Percentiles rank a stretch among this genome's conserved stretches.
Evolutionary conservation across 1,140 invertebrate genomes (phyloP).

Genomic region (Drosophila sucinea): DNA sequence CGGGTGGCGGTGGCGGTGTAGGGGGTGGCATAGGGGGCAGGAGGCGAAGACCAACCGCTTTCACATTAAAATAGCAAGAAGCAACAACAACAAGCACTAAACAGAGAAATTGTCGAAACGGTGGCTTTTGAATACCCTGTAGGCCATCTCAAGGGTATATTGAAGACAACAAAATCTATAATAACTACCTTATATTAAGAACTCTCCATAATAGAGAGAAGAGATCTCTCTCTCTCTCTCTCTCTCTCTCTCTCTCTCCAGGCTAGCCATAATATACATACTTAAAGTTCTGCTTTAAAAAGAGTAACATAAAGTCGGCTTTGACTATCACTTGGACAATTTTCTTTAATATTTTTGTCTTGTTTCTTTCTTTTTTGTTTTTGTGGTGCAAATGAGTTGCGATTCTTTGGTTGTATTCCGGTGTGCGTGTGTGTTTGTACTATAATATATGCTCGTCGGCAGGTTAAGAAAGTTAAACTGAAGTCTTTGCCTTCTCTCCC

Average conservation of each 20-base stretch:
- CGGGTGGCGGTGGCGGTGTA: background rate
- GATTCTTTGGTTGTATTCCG: conserved; percentile 61
- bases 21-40: conserved; percentile 46
- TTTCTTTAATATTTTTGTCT: conserved; percentile 64
- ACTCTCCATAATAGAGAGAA: too few relatives aligned
- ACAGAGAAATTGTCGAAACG: background rate
- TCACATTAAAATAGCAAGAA: conserved; percentile 81
- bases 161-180: background rate
- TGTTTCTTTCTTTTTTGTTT: conserved; percentile 17
- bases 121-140: conserved; percentile 4
- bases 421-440: conserved; percentile 44
- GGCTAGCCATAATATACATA: too few relatives aligned
- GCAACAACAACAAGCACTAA: conserved; percentile 59
- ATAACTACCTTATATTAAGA: too few relatives aligned
- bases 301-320: background rate
- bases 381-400: conserved; percentile 75
- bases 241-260: too few relatives aligned
- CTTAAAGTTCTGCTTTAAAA: background rate
- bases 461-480: conserved; percentile 78
- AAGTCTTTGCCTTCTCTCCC: conserved; percentile 34
- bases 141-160: background rate
- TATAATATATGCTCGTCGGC: conserved; percentile 79
- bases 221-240: too few relatives aligned
- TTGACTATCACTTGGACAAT: conserved; percentile 21
- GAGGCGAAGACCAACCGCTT: conserved; percentile 58